phyloP scores from a whole-genome alignment of 2,888 invertebrate genomes.

The Callyntrura sp. region DNA sequence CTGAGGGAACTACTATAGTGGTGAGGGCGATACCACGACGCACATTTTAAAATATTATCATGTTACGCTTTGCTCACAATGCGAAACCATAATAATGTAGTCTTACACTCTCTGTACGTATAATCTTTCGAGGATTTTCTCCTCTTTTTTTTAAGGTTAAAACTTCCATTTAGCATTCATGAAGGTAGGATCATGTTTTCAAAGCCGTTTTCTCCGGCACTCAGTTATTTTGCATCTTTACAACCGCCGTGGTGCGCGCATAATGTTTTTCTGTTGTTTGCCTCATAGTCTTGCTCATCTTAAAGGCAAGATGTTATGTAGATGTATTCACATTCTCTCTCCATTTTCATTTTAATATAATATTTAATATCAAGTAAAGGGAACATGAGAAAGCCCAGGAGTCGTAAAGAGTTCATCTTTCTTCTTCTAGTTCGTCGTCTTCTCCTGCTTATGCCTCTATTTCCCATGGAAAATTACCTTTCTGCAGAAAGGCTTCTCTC shows the following conservation, averaged over 20 bases:
- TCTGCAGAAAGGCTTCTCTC: background rate
- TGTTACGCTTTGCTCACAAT: background rate
- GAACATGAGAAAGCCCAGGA: conserved; percentile 20
- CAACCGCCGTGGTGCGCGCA: background rate
- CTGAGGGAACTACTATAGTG: background rate
- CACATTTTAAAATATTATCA: conserved; percentile 1
- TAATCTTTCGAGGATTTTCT: conserved; percentile 2
- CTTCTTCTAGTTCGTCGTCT: background rate
- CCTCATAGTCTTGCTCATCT: background rate
- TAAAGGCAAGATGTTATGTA: background rate
- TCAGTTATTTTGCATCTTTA: conserved; percentile 2
- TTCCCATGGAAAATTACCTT: conserved; percentile 5
- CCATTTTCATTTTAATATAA: background rate
- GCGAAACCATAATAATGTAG: background rate
- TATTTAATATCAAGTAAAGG: conserved; percentile 41
- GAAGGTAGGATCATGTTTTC: conserved; percentile 33
- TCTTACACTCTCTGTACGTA: background rate
- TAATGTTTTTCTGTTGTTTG: conserved; percentile 32
- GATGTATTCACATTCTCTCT: conserved; percentile 16
- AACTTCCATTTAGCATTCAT: conserved; percentile 45
- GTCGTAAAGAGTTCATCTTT: conserved; percentile 48
- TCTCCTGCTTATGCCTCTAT: background rate
- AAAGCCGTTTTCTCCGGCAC: background rate
- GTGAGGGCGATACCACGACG: background rate
- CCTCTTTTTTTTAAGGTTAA: conserved; percentile 27